Percentiles rank a stretch among this genome's conserved stretches.
Conservation (phyloP, 2,888 invertebrate genomes). For the Temnothorax ravouxi region DNA sequence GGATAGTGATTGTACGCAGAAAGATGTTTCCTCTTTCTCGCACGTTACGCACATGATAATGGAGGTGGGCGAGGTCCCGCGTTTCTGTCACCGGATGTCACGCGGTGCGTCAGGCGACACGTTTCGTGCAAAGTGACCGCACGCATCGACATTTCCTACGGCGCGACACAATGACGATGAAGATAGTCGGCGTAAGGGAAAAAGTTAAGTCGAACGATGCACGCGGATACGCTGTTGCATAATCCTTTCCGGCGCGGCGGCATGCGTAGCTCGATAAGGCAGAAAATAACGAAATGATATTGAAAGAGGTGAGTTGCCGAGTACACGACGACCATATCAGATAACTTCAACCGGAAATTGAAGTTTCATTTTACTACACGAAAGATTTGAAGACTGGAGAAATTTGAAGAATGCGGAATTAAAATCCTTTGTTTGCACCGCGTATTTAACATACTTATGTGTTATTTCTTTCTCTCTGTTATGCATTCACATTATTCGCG, state of each 20-base stretch:
- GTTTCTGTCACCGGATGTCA: conserved; percentile 74
- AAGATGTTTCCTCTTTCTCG: conserved; percentile 73
- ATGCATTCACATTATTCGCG: background rate
- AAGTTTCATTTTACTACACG: background rate
- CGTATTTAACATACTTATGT: background rate
- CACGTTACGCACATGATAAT: conserved; percentile 77
- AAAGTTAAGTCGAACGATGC: background rate
- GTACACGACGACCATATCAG: background rate
- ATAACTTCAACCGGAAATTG: background rate
- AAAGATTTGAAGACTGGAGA: background rate
- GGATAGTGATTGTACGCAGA: conserved; percentile 70
- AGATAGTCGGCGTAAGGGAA: background rate
- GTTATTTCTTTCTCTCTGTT: background rate
- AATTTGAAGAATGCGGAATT: background rate
- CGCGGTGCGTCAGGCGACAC: conserved; percentile 59
- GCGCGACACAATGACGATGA: conserved; percentile 16
- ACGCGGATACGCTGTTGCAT: conserved; percentile 3
- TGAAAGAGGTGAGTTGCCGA: background rate
- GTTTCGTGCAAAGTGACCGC: conserved; percentile 60
- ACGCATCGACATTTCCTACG: conserved; percentile 56
- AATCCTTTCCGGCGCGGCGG: conserved; percentile 11
- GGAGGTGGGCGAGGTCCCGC: conserved; percentile 74
- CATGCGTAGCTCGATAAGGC: background rate
- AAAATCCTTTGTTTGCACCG: background rate
- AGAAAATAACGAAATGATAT: conserved; percentile 1